Conservation (phyloP, 30 jellyfish, hydroid and myxozoan species). For the Chironex yamaguchii region DNA sequence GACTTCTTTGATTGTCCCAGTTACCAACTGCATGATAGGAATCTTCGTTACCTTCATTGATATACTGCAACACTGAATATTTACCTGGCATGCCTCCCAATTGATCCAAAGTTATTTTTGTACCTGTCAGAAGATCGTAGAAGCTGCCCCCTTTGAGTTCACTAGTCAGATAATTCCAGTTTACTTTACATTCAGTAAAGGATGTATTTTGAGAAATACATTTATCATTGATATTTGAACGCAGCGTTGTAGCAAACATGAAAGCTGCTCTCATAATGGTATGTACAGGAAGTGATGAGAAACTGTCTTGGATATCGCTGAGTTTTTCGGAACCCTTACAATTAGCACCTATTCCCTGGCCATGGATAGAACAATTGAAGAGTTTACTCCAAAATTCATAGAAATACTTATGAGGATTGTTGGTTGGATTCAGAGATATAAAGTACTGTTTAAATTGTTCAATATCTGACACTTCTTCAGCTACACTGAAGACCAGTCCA, state of each 20-base stretch:
- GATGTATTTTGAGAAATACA: constrained; percentile 16
- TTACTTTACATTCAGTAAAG: constrained; percentile 11
- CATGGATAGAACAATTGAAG: constrained; percentile 51
- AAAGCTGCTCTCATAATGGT: constrained; percentile 64
- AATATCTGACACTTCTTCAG: constrained; percentile 12
- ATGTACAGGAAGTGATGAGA: constrained; percentile 30
- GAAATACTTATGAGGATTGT: constrained; percentile 21
- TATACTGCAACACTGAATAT: constrained; percentile 27
- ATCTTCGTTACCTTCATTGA: constrained; percentile 1
- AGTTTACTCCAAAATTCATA: constrained; percentile 67
- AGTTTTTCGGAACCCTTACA: constrained; percentile 64
- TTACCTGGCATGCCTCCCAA: constrained; percentile 68
- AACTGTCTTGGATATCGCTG: neutral
- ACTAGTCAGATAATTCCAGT: neutral
- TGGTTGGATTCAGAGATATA: constrained; percentile 50
- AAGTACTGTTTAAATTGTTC: constrained; percentile 41
- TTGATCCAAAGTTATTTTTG: constrained; percentile 26
- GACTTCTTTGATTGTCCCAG: constrained; percentile 42
- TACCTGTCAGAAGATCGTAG: neutral
- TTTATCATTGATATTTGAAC: neutral
- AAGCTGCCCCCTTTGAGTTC: neutral
- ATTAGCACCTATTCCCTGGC: neutral
- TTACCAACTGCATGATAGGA: constrained; percentile 35
- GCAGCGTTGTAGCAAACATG: constrained; percentile 61
- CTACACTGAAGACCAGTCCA: constrained; percentile 31